Evolutionary conservation across 2,888 invertebrate genomes (phyloP), one percentile per base, ranked within the genome.

Genomic region (Nematopogon swammerdamellus): DNA sequence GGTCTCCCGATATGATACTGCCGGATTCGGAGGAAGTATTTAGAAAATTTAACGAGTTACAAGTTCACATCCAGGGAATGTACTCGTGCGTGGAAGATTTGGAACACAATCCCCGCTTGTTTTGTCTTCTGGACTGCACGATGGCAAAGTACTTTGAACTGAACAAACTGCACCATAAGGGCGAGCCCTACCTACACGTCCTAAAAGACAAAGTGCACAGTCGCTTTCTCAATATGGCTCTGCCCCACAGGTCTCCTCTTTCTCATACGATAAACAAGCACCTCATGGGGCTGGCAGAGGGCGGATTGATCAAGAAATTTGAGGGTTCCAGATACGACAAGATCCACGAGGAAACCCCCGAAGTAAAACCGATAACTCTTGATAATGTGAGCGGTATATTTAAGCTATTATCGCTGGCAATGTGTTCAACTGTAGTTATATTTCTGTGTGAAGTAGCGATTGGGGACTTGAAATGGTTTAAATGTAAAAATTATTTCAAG

Each of bases 91-190:
- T 71, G 1, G 58, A 60, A 2, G 53, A 59, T 50, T 61, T 80
- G 58, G 56, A 46, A n/a, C 66, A 65, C 45, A 67, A 74, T 47
- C 64, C 62, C 43, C 58, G 55, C 4, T 64, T 67, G 50, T 73
- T 77, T 59, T 80, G 80, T 56, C 59, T 77, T 4, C 55, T 74
- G 16, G 80, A 80, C 52, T 80, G 80, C 56, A 63, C 76, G 6
- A 58, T 73, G 2, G 76, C 67, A 1, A 65, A 63, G 14, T 74
- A 71, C 53, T 57, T 70, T 4, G 62, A 63, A 56, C 63, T 63
- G 30, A 77, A 72, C 54, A 58, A 56, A 48, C 56, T 79, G 47
- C 68, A 79, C 53, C 57, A 64, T 1, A 64, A 68, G 49, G 79
- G 79, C 0, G 64, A 74, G 52, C 74, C 73, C 53, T 77, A 68